Evolutionary conservation across 2,113 vertebrate species (phyloP).

Genomic region (Carassius carassius): DNA sequence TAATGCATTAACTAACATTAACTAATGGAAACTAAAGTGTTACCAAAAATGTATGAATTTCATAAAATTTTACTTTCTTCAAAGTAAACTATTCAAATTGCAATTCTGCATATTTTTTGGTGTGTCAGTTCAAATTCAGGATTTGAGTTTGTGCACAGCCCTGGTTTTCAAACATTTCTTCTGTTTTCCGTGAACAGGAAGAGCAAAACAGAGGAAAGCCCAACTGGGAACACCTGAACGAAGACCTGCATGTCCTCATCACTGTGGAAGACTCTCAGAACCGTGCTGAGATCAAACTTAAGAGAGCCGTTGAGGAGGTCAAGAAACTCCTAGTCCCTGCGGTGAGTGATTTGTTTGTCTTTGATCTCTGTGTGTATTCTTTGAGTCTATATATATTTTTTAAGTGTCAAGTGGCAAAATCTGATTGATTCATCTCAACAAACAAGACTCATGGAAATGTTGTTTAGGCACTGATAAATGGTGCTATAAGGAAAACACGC

Average conservation of each 20-base stretch:
- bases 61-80: not conserved
- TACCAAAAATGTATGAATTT: not conserved
- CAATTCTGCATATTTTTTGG: not conserved
- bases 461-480: constrained; percentile 46
- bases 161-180: not conserved
- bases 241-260: constrained; percentile 88
- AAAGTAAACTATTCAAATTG: not conserved
- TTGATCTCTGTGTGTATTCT: constrained; percentile 26
- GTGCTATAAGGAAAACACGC: constrained; percentile 37
- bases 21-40: too few relatives aligned
- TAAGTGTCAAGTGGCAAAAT: constrained; percentile 32
- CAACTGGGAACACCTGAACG: constrained; percentile 90
- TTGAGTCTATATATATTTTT: not conserved
- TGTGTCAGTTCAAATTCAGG: not conserved
- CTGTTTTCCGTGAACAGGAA: constrained; percentile 70
- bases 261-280: constrained; percentile 91
- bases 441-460: constrained; percentile 38
- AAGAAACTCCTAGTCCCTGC: constrained; percentile 87
- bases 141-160: not conserved
- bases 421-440: constrained; percentile 37
- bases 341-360: constrained; percentile 76
- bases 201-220: constrained; percentile 90
- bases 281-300: constrained; percentile 88
- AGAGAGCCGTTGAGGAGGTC: constrained; percentile 88
- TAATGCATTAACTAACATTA: too few relatives aligned